A percentile compares a stretch with the other conserved stretches of the same genome.
Evolutionary conservation across 1,140 invertebrate species (phyloP).

Genomic region (Halictus rubicundus): DNA sequence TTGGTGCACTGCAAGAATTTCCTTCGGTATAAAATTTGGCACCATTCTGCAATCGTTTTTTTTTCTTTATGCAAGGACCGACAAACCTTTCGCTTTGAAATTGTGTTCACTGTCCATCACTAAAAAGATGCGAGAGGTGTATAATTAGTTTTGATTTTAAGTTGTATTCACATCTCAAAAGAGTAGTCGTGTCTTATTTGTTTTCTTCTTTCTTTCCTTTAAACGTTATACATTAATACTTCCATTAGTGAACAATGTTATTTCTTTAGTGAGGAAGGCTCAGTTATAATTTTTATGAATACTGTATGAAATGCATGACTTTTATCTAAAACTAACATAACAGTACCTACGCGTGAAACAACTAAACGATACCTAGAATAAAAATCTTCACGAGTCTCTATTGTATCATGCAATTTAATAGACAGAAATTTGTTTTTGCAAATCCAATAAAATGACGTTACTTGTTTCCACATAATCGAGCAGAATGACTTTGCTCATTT

Average conservation of each 20-base stretch:
- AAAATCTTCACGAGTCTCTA: constrained; percentile 16
- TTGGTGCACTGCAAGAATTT: constrained; percentile 48
- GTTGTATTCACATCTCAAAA: constrained; percentile 10
- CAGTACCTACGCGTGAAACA: constrained; percentile 26
- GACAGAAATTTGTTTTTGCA: not conserved
- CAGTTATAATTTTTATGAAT: constrained; percentile 44
- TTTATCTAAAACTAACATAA: constrained; percentile 32
- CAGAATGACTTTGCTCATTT: not conserved
- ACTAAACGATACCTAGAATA: not conserved
- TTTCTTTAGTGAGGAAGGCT: constrained; percentile 46
- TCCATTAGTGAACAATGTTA: constrained; percentile 36
- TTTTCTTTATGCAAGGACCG: constrained; percentile 6
- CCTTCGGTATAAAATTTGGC: constrained; percentile 67
- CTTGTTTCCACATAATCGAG: not conserved
- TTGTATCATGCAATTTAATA: constrained; percentile 22
- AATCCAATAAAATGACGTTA: not conserved
- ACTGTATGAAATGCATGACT: constrained; percentile 43
- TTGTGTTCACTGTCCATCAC: constrained; percentile 2
- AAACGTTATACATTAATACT: constrained; percentile 43
- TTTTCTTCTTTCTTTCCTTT: constrained; percentile 7
- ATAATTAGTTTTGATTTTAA: constrained; percentile 56
- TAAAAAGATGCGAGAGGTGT: constrained; percentile 27
- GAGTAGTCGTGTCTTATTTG: constrained; percentile 15
- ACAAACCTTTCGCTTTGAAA: constrained; percentile 13
- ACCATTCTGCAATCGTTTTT: constrained; percentile 43